Evolutionary conservation across 2,888 invertebrate genomes (phyloP).

Genomic region (Nymphalis polychloros): DNA sequence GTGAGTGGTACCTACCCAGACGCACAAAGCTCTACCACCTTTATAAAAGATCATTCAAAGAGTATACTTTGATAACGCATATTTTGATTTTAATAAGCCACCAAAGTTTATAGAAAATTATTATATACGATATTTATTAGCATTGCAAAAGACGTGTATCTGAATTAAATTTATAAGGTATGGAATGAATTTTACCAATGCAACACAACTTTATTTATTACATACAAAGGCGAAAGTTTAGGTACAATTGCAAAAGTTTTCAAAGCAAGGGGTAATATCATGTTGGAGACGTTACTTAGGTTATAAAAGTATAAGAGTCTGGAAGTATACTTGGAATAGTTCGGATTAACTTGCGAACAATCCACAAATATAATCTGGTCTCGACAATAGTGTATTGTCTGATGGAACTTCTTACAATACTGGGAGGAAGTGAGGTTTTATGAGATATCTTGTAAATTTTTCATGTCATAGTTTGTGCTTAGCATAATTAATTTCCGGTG

Average conservation of each 20-base stretch:
- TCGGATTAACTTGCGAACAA: constrained; percentile 57
- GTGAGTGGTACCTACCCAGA: no score
- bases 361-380: constrained; percentile 45
- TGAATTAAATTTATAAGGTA: not conserved
- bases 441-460: not conserved
- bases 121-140: no score
- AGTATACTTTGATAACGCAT: no score
- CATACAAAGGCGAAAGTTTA: constrained; percentile 34
- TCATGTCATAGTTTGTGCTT: not conserved
- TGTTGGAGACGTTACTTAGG: constrained; percentile 51
- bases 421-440: not conserved
- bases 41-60: no score
- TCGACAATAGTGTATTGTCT: constrained; percentile 1
- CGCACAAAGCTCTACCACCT: no score
- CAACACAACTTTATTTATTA: constrained; percentile 29
- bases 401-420: not conserved
- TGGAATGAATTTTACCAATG: not conserved
- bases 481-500: not conserved
- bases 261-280: constrained; percentile 55
- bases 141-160: no score
- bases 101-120: no score
- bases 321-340: constrained; percentile 58
- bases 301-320: constrained; percentile 64
- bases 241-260: constrained; percentile 51
- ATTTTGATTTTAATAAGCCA: no score